phyloP scores from a whole-genome alignment of 1,140 invertebrate species.

The Heliconius nattereri region DNA sequence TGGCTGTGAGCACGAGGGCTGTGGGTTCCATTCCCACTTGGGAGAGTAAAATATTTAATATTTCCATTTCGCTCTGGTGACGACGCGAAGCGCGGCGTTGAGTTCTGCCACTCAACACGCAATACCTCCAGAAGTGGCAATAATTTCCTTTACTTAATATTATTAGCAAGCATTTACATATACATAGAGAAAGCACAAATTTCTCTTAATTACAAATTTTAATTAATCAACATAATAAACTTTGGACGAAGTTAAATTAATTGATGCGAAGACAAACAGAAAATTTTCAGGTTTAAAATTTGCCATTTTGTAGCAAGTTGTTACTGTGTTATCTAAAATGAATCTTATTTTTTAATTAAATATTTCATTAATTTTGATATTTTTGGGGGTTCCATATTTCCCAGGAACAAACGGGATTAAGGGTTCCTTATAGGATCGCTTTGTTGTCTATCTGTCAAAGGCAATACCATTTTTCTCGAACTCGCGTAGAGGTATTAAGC shows the following conservation, averaged over 20 bases:
- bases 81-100: no score
- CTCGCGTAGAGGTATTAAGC: no score
- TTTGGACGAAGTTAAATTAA: slow-evolving; percentile 8
- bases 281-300: slow-evolving; percentile 2
- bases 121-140: no score
- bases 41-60: no score
- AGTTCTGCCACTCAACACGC: no score
- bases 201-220: neutral
- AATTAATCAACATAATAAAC: slow-evolving; percentile 8
- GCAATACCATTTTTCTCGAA: no score
- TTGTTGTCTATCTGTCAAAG: neutral
- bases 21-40: no score
- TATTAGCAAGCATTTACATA: neutral
- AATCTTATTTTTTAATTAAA: neutral
- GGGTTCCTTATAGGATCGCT: neutral
- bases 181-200: neutral
- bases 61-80: no score
- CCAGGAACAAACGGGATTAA: neutral
- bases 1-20: no score
- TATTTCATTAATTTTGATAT: neutral
- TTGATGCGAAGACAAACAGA: slow-evolving; percentile 1
- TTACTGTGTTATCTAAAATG: neutral
- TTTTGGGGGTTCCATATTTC: no score
- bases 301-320: slow-evolving; percentile 1
- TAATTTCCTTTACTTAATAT: neutral